Evolutionary conservation across 2,113 vertebrate species (phyloP), one percentile per base, ranked within the genome.

Genomic region (Poeciliopsis retropinna): DNA sequence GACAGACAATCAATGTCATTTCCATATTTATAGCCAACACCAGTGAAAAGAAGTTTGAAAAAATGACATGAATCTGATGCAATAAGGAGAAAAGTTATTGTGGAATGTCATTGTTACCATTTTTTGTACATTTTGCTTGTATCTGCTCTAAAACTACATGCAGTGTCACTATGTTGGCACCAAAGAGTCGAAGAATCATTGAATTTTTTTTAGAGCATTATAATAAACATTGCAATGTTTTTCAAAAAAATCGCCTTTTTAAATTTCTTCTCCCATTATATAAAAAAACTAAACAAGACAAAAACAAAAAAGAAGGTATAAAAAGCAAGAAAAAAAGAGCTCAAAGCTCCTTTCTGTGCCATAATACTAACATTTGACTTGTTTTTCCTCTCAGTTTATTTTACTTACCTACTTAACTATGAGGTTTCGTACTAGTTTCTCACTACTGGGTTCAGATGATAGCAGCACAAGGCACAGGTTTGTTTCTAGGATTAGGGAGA

Each of bases 401-500:
- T 39, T n/a, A 73, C 27, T 54, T 67, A 19, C 41, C 4, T 69
- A 22, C 60, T 10, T 47, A 37, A 15, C 41, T 44, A 47, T 47
- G 15, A 9, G 17, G 51, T 57, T 57, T 57, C 10, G 51, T 54
- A 57, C 25, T 54, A 70, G 3, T 77, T 73, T 85, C 78, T 83
- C 73, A 77, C 76, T 47, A 73, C 68, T 32, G 77, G 41, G 79
- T 85, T 83, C n/a, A 68, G 79, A 70, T 75, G 30, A 69, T 39
- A 51, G 74, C 39, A 37, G 64, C 67, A 70, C 62, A 60, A 78
- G 79, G 78, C 75, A 84, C 72, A 87, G 83, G 84, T 85, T 84
- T 80, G 82, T 82, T 34, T 78, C 63, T 47, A 29, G 76, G 86
- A 78, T 86, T 86, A 73, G 72, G 67, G 85, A 86, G 73, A 90